Evolutionary conservation across 2,888 invertebrate genomes (phyloP).

Genomic region (Apodemia duryi): DNA sequence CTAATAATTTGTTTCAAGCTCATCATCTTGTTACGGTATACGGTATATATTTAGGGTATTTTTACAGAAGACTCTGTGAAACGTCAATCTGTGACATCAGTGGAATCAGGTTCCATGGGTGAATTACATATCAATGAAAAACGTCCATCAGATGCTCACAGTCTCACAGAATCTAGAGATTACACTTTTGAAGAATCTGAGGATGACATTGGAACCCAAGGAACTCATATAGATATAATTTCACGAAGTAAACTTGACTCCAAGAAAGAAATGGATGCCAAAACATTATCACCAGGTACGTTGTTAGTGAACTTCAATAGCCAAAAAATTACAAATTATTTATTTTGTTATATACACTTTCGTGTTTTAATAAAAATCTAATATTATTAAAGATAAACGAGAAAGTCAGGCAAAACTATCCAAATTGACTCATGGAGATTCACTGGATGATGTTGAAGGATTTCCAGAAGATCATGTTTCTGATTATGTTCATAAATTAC

Average conservation of each 20-base stretch:
- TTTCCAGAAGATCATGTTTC: conserved; percentile 72
- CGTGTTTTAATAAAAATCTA: background rate
- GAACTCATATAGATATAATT: conserved; percentile 54
- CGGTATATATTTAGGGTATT: background rate
- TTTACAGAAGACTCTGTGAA: conserved; percentile 47
- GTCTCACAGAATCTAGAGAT: conserved; percentile 71
- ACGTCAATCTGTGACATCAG: conserved; percentile 70
- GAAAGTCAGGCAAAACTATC: conserved; percentile 50
- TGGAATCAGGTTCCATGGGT: conserved; percentile 62
- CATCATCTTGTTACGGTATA: too few species aligned
- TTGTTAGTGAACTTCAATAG: conserved; percentile 30
- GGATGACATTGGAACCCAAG: conserved; percentile 70
- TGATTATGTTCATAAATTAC: conserved; percentile 67
- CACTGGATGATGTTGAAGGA: conserved; percentile 74
- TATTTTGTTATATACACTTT: background rate
- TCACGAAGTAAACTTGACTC: conserved; percentile 52
- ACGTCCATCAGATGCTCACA: conserved; percentile 69
- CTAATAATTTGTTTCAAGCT: too few species aligned
- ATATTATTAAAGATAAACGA: conserved; percentile 42
- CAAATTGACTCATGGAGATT: conserved; percentile 68
- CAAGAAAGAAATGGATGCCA: conserved; percentile 49
- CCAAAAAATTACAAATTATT: too few species aligned
- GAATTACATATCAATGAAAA: conserved; percentile 71
- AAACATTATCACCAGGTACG: conserved; percentile 23
- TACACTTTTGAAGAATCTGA: conserved; percentile 77